Evolutionary conservation across 2,888 invertebrate species (phyloP), one percentile per base, ranked within the genome.

Genomic region (Cheilosia urbana): DNA sequence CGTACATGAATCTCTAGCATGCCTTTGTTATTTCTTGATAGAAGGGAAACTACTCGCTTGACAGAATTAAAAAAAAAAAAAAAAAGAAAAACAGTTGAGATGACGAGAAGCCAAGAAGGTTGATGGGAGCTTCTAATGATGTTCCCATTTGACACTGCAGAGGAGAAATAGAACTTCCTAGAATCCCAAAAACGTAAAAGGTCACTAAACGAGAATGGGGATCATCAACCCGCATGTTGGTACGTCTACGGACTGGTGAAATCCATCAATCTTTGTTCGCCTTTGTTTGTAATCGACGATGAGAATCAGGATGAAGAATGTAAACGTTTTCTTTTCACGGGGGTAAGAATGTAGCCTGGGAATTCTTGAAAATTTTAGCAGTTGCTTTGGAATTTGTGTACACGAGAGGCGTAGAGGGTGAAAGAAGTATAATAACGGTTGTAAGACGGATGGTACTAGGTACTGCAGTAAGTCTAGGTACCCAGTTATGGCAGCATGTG

Each of bases 201-300:
- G 63, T 73, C 63, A 73, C 21, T 37, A 6, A 45, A 45, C 63
- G 63, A 30, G 2, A 7, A 30, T 30, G 7, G 30, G n/a, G 73
- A 63, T 63, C 53, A 51, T 73, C 55, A 73, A 63, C 63, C 73
- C 45, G 30, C 45, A 57, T 30, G 45, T 21, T 9, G 37, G 37
- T 45, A 53, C 34, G 73, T 73, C 73, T 63, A 24, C 34, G 55
- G 34, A 63, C 53, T 34, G 45, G 24, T 2, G 34, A 53, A 63
- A 73, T 51, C 21, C 62, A 73, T 73, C 24, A 73, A 73, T 73
- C 73, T 55, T 42, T 55, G 42, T 45, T 30, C 30, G 55, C 55
- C 63, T 63, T 63, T 73, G 73, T 73, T 63, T 13, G 69, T 42
- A 27, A 24, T 42, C 17, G 53, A 30, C 40, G 3, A 53, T 66